Evolutionary conservation across 2,797 vertebrate genomes (phyloP).

Genomic region (Ctenopoma multispine): DNA sequence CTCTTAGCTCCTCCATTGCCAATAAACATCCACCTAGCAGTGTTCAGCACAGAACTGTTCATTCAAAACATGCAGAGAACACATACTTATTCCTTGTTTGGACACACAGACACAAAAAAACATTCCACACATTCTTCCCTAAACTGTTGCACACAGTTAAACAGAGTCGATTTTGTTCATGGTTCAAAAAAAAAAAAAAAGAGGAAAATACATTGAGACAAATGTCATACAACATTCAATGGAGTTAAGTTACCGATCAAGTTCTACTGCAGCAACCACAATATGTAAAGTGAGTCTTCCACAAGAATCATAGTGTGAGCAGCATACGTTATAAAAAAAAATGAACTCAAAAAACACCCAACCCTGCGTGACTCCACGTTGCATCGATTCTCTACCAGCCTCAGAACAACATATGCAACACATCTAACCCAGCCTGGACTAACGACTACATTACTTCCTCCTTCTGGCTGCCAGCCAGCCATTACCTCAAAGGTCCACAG

Average conservation of each 20-base stretch:
- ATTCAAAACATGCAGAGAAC: conserved; percentile 56
- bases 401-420: conserved; percentile 48
- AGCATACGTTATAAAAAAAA: neutral
- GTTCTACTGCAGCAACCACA: conserved; percentile 1
- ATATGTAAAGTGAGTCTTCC: neutral
- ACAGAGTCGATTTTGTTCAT: conserved; percentile 31
- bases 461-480: conserved; percentile 37
- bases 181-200: conserved; percentile 7
- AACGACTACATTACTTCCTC: conserved; percentile 33
- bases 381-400: conserved; percentile 28
- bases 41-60: conserved; percentile 34
- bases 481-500: conserved; percentile 57
- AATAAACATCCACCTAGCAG: conserved; percentile 69
- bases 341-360: conserved; percentile 24
- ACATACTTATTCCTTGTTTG: conserved; percentile 38
- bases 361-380: conserved; percentile 11
- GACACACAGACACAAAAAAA: conserved; percentile 23
- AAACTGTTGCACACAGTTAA: neutral
- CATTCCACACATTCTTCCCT: conserved; percentile 65
- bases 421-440: conserved; percentile 25
- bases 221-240: neutral
- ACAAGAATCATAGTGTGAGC: conserved; percentile 12
- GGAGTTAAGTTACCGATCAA: conserved; percentile 22
- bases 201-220: conserved; percentile 8
- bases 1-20: conserved; percentile 41